Evolutionary conservation across 1,140 invertebrate genomes (phyloP).

Genomic region (Spodoptera frugiperda): DNA sequence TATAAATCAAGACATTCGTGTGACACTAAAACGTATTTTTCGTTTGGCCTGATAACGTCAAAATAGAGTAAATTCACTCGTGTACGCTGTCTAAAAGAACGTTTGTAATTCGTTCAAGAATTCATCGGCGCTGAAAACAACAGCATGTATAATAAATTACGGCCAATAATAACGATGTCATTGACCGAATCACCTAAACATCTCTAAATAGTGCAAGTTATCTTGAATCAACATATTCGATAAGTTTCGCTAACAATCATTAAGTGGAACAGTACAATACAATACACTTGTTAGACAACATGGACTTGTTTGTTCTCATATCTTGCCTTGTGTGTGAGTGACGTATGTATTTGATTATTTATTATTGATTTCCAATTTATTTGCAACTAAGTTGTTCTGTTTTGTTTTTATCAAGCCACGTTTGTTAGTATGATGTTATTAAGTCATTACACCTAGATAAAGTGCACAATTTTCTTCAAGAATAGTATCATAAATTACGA

Average conservation of each 20-base stretch:
- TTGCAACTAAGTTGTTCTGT: too few relatives aligned
- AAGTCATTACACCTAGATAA: too few relatives aligned
- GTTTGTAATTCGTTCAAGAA: constrained; percentile 27
- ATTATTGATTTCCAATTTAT: too few relatives aligned
- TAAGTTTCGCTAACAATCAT: constrained; percentile 26
- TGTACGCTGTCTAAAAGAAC: constrained; percentile 9
- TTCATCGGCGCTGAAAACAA: constrained; percentile 15
- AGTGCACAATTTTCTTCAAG: too few relatives aligned
- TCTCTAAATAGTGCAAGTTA: constrained; percentile 29
- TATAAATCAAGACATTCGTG: background rate
- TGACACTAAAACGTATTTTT: constrained; percentile 19
- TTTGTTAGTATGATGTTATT: too few relatives aligned
- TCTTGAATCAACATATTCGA: constrained; percentile 39
- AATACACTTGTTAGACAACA: background rate
- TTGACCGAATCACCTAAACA: constrained; percentile 37
- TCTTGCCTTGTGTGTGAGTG: background rate
- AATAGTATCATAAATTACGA: too few relatives aligned
- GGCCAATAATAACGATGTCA: constrained; percentile 28
- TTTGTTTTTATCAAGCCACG: too few relatives aligned
- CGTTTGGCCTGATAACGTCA: background rate
- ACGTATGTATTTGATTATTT: constrained; percentile 16
- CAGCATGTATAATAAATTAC: constrained; percentile 21
- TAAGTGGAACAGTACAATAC: constrained; percentile 25
- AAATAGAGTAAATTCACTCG: constrained; percentile 26
- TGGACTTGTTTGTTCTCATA: constrained; percentile 3